Percentiles rank a stretch among this genome's conserved stretches.
phyloP scores from a whole-genome alignment of 2,888 invertebrate genomes.

The Eurytoma adleriae region DNA sequence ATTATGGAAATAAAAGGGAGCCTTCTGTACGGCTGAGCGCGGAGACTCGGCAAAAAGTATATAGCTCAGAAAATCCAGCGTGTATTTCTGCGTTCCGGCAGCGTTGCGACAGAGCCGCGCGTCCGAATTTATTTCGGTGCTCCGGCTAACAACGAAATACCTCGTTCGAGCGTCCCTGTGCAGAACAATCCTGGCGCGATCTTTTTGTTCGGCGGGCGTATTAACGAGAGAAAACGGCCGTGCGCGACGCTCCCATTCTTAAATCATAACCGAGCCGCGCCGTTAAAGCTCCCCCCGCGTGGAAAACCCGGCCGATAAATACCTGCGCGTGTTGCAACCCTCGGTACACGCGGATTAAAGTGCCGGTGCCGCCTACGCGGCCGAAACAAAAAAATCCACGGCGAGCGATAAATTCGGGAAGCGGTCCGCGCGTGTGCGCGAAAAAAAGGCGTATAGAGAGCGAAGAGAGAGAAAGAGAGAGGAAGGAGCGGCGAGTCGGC shows the following conservation, averaged over 20 bases:
- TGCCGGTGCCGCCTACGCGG: not conserved
- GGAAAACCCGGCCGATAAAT: constrained; percentile 45
- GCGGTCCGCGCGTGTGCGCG: not conserved
- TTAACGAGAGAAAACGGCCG: constrained; percentile 41
- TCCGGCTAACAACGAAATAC: not conserved
- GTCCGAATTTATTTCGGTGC: not conserved
- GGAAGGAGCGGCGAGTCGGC: not conserved
- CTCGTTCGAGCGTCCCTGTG: not conserved
- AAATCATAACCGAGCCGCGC: constrained; percentile 38
- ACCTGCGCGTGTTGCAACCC: constrained; percentile 25
- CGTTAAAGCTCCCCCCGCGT: constrained; percentile 24
- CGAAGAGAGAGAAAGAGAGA: not conserved
- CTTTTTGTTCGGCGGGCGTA: constrained; percentile 23
- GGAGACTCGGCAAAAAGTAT: not conserved
- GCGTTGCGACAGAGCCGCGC: not conserved
- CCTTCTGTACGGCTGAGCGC: not conserved
- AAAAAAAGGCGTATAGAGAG: constrained; percentile 6
- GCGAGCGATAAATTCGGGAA: constrained; percentile 35
- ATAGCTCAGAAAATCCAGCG: not conserved
- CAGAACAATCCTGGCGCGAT: constrained; percentile 16
- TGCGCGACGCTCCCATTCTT: constrained; percentile 15
- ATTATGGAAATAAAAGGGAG: not conserved
- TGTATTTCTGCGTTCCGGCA: too few relatives aligned
- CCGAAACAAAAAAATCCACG: not conserved
- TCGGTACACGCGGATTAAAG: constrained; percentile 47